Conservation (phyloP, 2,113 vertebrate genomes). For the Alouatta palliata region DNA sequence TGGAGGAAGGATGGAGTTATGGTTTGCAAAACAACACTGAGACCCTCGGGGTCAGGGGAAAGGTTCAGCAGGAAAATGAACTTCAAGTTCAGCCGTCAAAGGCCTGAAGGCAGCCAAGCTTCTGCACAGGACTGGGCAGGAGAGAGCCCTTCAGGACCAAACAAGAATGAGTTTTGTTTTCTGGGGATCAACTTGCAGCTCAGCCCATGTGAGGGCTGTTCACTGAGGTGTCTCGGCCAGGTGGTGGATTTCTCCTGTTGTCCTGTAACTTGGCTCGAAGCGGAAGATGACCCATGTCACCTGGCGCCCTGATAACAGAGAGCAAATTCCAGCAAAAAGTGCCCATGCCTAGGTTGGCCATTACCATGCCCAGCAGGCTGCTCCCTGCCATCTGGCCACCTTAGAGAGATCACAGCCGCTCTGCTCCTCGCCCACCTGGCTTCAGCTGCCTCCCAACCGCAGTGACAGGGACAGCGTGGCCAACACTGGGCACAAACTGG, state of each 20-base stretch:
- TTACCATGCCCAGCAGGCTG: constrained; percentile 75
- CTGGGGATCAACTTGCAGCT: background rate
- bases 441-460: constrained; percentile 76
- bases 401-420: constrained; percentile 76
- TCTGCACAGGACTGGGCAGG: background rate
- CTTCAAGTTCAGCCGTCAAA: background rate
- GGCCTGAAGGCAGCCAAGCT: background rate
- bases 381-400: constrained; percentile 79
- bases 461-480: constrained; percentile 69
- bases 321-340: constrained; percentile 80
- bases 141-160: constrained; percentile 35
- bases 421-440: constrained; percentile 75
- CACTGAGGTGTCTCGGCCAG: constrained; percentile 69
- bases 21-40: background rate
- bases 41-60: background rate
- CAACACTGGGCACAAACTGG: constrained; percentile 69
- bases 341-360: constrained; percentile 77
- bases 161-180: constrained; percentile 55
- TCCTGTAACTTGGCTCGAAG: constrained; percentile 79
- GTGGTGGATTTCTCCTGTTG: constrained; percentile 75
- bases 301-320: constrained; percentile 75
- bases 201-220: constrained; percentile 46
- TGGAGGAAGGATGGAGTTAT: accelerated
- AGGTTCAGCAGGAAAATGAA: background rate
- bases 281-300: constrained; percentile 78